Evolutionary conservation across 2,888 invertebrate species (phyloP).

Genomic region (Meteorus cinctellus): DNA sequence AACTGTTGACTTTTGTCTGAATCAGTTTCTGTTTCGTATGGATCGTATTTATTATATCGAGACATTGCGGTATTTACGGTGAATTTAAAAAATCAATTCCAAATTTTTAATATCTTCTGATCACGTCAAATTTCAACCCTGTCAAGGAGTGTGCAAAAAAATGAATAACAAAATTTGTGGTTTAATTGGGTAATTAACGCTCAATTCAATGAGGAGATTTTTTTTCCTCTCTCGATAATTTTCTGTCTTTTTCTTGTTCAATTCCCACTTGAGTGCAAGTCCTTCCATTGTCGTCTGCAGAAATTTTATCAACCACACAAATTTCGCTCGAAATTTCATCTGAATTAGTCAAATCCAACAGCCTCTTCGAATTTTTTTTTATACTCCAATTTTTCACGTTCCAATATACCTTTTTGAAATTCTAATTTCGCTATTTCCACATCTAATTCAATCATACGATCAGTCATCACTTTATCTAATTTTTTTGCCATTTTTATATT

Average conservation of each 20-base stretch:
- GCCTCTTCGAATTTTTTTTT: slow-evolving; percentile 40
- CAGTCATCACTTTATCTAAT: slow-evolving; percentile 15
- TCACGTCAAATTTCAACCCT: neutral
- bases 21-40: slow-evolving; percentile 3
- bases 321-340: neutral
- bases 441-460: slow-evolving; percentile 45
- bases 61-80: slow-evolving; percentile 7
- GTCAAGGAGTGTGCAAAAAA: neutral
- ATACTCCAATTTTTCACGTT: slow-evolving; percentile 51
- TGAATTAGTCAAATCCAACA: neutral
- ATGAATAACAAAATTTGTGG: slow-evolving; percentile 11
- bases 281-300: slow-evolving; percentile 12
- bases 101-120: neutral
- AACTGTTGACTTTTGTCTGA: slow-evolving; percentile 28
- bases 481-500: neutral
- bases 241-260: neutral
- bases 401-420: slow-evolving; percentile 49
- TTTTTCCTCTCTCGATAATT: neutral
- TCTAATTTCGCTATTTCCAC: slow-evolving; percentile 49
- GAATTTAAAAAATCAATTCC: slow-evolving; percentile 2
- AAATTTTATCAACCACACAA: neutral
- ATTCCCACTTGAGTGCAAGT: neutral
- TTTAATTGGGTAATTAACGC: neutral
- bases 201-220: neutral
- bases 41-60: slow-evolving; percentile 13